Evolutionary conservation across 2,888 invertebrate species (phyloP).

Genomic region (Axea sp.): DNA sequence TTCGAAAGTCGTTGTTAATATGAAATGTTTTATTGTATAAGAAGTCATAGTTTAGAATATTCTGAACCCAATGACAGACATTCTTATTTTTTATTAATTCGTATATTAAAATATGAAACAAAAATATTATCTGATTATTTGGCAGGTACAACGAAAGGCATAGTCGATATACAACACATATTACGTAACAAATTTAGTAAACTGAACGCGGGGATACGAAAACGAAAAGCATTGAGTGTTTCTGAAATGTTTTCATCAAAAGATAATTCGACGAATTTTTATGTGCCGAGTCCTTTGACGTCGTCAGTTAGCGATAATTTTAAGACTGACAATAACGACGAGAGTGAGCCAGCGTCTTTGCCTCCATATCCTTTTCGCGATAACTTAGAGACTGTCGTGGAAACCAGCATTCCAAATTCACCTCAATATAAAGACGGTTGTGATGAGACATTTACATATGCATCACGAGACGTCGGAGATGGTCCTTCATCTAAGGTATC

Average conservation of each 20-base stretch:
- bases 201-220: constrained; percentile 85
- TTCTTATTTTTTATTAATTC: too few relatives aligned
- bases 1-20: too few relatives aligned
- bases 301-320: constrained; percentile 71
- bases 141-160: constrained; percentile 80
- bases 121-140: too few relatives aligned
- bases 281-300: constrained; percentile 84
- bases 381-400: constrained; percentile 77
- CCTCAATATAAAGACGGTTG: constrained; percentile 66
- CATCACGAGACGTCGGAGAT: constrained; percentile 56
- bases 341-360: constrained; percentile 78
- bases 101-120: too few relatives aligned
- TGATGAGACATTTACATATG: constrained; percentile 64
- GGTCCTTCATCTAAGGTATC: constrained; percentile 20
- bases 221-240: constrained; percentile 84
- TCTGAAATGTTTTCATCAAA: constrained; percentile 83
- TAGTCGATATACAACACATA: constrained; percentile 83
- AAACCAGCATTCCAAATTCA: constrained; percentile 76
- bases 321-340: constrained; percentile 64
- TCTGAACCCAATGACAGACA: too few relatives aligned
- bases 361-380: constrained; percentile 79
- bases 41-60: too few relatives aligned
- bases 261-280: constrained; percentile 81
- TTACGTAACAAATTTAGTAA: constrained; percentile 84
- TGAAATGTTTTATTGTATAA: too few relatives aligned